Evolutionary conservation across 2,888 invertebrate genomes (phyloP).

Genomic region (Escarpia spicata): DNA sequence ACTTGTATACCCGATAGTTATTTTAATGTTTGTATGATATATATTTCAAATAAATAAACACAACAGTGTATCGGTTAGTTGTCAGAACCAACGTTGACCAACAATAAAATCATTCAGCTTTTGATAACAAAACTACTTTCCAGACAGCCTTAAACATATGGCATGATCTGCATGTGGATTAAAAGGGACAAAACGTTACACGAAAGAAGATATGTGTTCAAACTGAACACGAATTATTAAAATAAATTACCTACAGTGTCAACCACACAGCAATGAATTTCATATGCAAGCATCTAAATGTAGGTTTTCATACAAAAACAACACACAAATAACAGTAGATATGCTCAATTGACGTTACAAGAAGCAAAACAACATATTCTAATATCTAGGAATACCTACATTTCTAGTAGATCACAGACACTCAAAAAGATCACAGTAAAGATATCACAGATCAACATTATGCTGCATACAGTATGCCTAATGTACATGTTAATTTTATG

Average conservation of each 20-base stretch:
- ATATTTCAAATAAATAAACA: background rate
- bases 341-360: background rate
- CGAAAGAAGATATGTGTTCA: background rate
- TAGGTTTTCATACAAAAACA: slow-evolving; percentile 5
- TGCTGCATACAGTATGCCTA: background rate
- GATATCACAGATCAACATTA: slow-evolving; percentile 12
- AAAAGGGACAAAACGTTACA: background rate
- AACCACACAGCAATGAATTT: background rate
- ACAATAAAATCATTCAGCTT: background rate
- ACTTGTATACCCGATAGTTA: background rate
- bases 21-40: background rate
- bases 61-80: background rate
- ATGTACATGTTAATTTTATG: slow-evolving; percentile 12
- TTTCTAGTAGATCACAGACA: background rate
- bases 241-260: background rate
- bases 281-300: background rate
- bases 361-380: background rate
- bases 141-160: background rate
- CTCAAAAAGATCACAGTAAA: background rate
- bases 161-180: background rate
- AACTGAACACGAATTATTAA: background rate
- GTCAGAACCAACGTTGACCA: background rate
- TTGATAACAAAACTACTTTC: background rate
- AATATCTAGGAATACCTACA: background rate
- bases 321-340: background rate